phyloP scores from a whole-genome alignment of 2,113 vertebrate species.

The Hiodon alosoides region DNA sequence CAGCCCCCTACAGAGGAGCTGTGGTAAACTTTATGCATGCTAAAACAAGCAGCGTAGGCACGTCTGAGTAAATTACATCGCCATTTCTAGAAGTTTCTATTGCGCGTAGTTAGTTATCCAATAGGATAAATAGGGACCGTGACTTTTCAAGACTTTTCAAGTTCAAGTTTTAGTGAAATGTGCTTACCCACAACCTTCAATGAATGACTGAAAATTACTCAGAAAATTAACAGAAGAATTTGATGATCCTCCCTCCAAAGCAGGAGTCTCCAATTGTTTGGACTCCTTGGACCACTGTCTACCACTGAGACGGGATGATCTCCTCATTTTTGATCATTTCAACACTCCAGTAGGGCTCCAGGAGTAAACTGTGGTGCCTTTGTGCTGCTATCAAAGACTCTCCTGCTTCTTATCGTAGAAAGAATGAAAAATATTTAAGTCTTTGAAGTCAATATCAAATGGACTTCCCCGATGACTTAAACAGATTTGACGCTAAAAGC shows the following conservation, averaged over 20 bases:
- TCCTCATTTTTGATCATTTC: constrained; percentile 66
- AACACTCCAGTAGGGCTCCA: constrained; percentile 48
- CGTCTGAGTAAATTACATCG: not conserved
- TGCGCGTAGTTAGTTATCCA: too few species aligned
- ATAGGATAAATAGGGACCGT: too few species aligned
- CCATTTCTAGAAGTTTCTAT: too few species aligned
- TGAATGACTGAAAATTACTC: too few species aligned
- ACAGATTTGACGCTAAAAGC: constrained; percentile 52
- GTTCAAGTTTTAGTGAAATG: too few species aligned
- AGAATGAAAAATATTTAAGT: constrained; percentile 69
- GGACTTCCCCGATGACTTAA: constrained; percentile 52
- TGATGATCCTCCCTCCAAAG: too few species aligned
- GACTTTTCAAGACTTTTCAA: too few species aligned
- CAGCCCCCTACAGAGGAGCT: constrained; percentile 37
- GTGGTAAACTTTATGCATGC: too few species aligned
- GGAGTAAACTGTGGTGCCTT: constrained; percentile 64
- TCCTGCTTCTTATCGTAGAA: constrained; percentile 49
- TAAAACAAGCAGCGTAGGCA: not conserved
- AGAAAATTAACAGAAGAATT: too few species aligned
- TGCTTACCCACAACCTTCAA: too few species aligned
- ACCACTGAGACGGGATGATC: constrained; percentile 58
- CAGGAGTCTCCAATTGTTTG: not conserved
- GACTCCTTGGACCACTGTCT: constrained; percentile 56
- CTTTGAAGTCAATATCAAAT: constrained; percentile 65
- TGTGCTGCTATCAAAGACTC: constrained; percentile 65